Evolutionary conservation across 2,888 invertebrate genomes (phyloP).

Genomic region (Eupithecia subumbrata): DNA sequence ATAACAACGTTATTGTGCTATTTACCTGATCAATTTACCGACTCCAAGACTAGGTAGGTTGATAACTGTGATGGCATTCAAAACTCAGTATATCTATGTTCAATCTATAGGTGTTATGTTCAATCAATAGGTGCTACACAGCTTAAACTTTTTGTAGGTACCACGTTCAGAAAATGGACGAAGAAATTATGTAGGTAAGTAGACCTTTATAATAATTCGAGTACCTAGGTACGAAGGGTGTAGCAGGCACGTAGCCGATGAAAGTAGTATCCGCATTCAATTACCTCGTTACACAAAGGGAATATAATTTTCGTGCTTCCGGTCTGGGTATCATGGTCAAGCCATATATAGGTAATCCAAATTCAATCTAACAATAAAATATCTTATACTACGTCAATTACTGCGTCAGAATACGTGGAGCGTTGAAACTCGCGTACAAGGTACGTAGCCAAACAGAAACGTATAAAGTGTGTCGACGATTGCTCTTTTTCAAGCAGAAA

Average conservation of each 20-base stretch:
- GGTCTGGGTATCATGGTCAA: not conserved
- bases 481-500: too few relatives aligned
- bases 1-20: not conserved
- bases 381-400: not conserved
- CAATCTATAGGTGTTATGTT: not conserved
- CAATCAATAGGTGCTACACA: not conserved
- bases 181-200: not conserved
- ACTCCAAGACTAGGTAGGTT: not conserved
- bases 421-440: not conserved
- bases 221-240: not conserved
- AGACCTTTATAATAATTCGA: not conserved
- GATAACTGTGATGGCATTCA: not conserved
- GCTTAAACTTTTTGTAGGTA: not conserved
- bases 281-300: not conserved
- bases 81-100: not conserved
- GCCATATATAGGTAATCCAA: not conserved
- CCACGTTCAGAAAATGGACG: not conserved
- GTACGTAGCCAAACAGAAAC: not conserved
- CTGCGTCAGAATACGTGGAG: not conserved
- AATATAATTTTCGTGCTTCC: not conserved
- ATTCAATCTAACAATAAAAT: conserved; percentile 3
- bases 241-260: not conserved
- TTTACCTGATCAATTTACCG: not conserved
- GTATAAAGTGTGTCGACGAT: not conserved
- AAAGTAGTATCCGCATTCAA: not conserved